phyloP scores from a whole-genome alignment of 2,888 invertebrate species.

The Oegoconia quadripuncta region DNA sequence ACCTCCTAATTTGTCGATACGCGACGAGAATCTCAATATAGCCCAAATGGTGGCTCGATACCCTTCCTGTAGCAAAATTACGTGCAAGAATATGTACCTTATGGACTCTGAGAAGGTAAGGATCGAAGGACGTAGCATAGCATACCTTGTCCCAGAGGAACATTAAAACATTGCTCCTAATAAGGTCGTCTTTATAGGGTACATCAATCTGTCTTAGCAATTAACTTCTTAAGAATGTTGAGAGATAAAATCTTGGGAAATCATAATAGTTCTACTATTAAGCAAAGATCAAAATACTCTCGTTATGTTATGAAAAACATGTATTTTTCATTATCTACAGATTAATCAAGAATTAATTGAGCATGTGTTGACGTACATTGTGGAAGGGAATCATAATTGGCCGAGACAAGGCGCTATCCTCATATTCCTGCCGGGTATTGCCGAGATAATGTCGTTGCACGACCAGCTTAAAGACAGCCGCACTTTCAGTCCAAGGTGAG shows the following conservation, averaged over 20 bases:
- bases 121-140: no score
- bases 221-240: no score
- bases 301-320: not conserved
- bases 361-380: slow-evolving; percentile 83
- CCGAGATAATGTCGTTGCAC: slow-evolving; percentile 86
- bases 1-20: slow-evolving; percentile 80
- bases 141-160: no score
- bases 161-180: no score
- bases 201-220: no score
- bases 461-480: slow-evolving; percentile 83
- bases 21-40: slow-evolving; percentile 85
- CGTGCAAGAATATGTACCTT: slow-evolving; percentile 86
- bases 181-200: no score
- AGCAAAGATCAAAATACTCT: no score
- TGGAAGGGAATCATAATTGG: slow-evolving; percentile 83
- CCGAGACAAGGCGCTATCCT: slow-evolving; percentile 86
- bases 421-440: slow-evolving; percentile 88
- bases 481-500: slow-evolving; percentile 80
- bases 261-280: no score
- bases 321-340: slow-evolving; percentile 38
- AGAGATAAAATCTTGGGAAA: no score
- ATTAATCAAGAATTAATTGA: slow-evolving; percentile 89
- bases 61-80: slow-evolving; percentile 77
- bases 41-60: slow-evolving; percentile 84
- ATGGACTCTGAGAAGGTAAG: slow-evolving; percentile 84